phyloP scores from a whole-genome alignment of 2,113 vertebrate species.

The Dolichallabes microphthalmus region DNA sequence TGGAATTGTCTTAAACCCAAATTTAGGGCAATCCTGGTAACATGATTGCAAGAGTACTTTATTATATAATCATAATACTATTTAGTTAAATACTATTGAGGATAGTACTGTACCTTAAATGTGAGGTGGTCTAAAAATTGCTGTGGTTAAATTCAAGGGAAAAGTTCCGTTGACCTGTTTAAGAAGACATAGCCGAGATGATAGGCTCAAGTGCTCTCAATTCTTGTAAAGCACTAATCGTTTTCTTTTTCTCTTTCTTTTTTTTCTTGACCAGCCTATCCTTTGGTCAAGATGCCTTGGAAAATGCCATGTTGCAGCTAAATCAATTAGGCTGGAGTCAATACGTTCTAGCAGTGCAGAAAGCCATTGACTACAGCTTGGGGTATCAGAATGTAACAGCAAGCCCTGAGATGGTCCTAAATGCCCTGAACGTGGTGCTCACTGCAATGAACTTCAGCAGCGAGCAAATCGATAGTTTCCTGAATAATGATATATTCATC shows the following conservation, averaged over 20 bases:
- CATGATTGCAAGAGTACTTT: background rate
- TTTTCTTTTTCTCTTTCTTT: slow-evolving; percentile 29
- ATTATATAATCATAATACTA: background rate
- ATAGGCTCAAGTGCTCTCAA: background rate
- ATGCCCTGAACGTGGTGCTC: slow-evolving; percentile 58
- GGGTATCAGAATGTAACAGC: slow-evolving; percentile 44
- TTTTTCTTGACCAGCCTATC: slow-evolving; percentile 57
- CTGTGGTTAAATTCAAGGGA: background rate
- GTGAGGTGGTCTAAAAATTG: background rate
- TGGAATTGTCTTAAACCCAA: no score
- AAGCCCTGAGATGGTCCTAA: slow-evolving; percentile 51
- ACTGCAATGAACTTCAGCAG: slow-evolving; percentile 59
- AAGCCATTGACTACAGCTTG: slow-evolving; percentile 55
- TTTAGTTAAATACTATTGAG: no score
- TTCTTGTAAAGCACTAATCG: background rate
- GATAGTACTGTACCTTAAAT: background rate
- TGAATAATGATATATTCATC: slow-evolving; percentile 35
- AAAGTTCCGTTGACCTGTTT: background rate
- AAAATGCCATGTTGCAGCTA: slow-evolving; percentile 39
- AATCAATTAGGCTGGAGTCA: slow-evolving; percentile 48
- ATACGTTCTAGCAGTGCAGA: slow-evolving; percentile 53
- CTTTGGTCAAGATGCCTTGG: slow-evolving; percentile 53
- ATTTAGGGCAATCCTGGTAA: no score
- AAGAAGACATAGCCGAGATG: background rate
- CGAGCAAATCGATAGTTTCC: slow-evolving; percentile 41